Conservation (phyloP, 2,113 vertebrate genomes). For the Leucosticte australis region DNA sequence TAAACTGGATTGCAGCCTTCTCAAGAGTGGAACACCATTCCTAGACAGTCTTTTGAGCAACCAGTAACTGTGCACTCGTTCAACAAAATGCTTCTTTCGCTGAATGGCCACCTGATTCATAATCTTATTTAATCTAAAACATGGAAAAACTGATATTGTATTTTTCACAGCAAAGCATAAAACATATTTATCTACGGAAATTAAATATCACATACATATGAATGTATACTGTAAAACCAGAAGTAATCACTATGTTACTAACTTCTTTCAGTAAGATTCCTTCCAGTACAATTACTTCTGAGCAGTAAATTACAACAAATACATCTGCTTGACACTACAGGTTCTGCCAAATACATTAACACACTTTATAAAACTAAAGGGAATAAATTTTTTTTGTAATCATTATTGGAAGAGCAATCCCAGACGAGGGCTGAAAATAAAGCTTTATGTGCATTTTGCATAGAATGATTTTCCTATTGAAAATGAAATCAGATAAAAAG, state of each 20-base stretch:
- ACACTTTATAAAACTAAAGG: neutral
- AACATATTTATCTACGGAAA: neutral
- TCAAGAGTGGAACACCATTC: conserved; percentile 90
- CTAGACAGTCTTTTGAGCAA: conserved; percentile 92
- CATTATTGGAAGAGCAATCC: neutral
- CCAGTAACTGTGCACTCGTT: conserved; percentile 96
- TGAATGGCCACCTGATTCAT: conserved; percentile 95
- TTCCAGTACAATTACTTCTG: neutral
- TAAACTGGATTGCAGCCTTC: conserved; percentile 90
- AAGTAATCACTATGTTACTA: neutral
- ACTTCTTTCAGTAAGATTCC: neutral
- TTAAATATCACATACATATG: neutral
- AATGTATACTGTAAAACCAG: neutral
- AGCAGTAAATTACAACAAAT: neutral
- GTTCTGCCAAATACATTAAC: neutral
- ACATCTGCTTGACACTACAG: neutral
- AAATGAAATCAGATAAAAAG: neutral
- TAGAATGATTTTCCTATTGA: neutral
- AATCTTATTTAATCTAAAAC: conserved; percentile 91
- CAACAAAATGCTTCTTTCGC: conserved; percentile 94
- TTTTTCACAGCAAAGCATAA: conserved; percentile 10
- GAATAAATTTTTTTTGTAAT: neutral
- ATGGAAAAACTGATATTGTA: conserved; percentile 63
- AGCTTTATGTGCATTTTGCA: neutral
- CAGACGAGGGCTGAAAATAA: neutral